Evolutionary conservation across 1,140 invertebrate species (phyloP), one percentile per base, ranked within the genome.

Genomic region (Neodiprion fabricii): DNA sequence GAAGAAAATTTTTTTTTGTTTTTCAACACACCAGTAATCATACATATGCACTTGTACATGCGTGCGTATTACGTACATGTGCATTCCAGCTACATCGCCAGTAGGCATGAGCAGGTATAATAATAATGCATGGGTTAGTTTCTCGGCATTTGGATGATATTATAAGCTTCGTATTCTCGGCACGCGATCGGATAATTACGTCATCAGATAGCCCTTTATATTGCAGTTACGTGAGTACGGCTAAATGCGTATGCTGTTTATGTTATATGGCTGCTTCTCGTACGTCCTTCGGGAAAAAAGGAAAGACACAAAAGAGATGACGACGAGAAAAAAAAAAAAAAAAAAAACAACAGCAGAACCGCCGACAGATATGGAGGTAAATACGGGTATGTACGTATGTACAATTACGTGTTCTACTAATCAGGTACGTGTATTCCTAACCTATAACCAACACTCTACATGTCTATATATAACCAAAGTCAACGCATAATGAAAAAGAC

Each of bases 181-280:
- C 53, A 61, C 53, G 53, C 53, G 53, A 61, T 61, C 53, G 53
- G 11, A 61, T 61, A 61, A 61, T 61, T 61, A 61, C 53, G 53
- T 61, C 53, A 61, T 61, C 53, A 17, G 53, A 61, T 14, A 61
- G 53, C 53, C 53, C 53, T 61, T 61, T 61, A 61, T 61, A 40
- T 40, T 40, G 28, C 28, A 14, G 53, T 61, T 61, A 61, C 53
- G 53, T 61, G 53, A 61, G 28, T 40, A 14, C 9, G 11, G 53
- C 9, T 40, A 40, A 40, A 40, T 21, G 17, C 17, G 28, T 5
- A 40, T 40, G 28, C 28, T 40, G 28, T 40, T 40, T 40, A 1
- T 40, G 28, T 40, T 40, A 40, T 40, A 40, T 5, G 28, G 28
- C 28, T 40, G 28, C 28, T 40, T 40, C 28, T 40, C 2, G 11